A percentile compares a stretch with the other conserved stretches of the same genome.
Conservation (phyloP, 2,888 invertebrate genomes). For the Campoletis raptor region DNA sequence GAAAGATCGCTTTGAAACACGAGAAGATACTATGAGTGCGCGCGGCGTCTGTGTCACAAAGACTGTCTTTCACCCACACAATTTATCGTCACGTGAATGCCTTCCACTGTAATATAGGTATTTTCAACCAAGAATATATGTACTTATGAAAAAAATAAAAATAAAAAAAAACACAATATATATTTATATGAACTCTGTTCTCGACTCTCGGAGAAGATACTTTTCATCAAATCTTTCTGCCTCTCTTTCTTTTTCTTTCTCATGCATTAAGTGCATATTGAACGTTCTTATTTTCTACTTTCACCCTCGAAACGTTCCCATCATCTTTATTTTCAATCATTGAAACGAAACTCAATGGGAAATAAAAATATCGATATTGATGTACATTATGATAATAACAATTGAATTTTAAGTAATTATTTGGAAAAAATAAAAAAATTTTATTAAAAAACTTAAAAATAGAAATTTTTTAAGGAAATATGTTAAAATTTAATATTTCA, state of each 20-base stretch:
- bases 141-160: neutral
- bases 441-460: too few relatives aligned
- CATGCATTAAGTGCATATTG: slow-evolving; percentile 15
- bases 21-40: slow-evolving; percentile 37
- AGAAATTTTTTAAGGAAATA: too few relatives aligned
- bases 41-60: slow-evolving; percentile 67
- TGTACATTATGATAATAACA: neutral
- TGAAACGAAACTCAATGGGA: neutral
- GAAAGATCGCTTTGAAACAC: slow-evolving; percentile 21
- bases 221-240: slow-evolving; percentile 33
- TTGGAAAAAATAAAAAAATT: too few relatives aligned
- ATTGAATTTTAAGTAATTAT: neutral
- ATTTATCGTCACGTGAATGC: slow-evolving; percentile 72
- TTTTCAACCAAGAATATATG: neutral
- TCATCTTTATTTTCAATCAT: neutral
- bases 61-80: slow-evolving; percentile 74
- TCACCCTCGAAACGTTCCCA: slow-evolving; percentile 16
- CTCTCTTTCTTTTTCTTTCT: slow-evolving; percentile 4
- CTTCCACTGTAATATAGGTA: slow-evolving; percentile 43
- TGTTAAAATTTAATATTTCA: too few relatives aligned
- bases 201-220: slow-evolving; percentile 21
- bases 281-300: slow-evolving; percentile 66
- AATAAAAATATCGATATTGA: neutral
- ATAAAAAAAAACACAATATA: neutral
- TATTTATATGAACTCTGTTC: neutral